Percentiles rank a stretch among this genome's conserved stretches.
Conservation (phyloP, 2,113 vertebrate genomes). For the Serilophus lunatus region DNA sequence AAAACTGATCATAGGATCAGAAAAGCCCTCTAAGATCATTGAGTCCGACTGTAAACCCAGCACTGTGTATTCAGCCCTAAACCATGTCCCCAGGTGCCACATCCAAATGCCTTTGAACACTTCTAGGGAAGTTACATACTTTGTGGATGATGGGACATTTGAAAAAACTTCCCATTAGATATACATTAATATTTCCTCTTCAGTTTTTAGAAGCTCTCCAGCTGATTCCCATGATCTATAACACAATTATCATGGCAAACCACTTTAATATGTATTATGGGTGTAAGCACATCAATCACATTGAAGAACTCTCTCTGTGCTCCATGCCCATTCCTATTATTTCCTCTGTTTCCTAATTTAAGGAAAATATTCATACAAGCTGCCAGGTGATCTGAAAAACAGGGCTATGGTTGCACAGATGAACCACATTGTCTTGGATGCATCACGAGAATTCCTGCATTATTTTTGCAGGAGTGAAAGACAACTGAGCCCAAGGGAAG, state of each 20-base stretch:
- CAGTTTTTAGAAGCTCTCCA: neutral
- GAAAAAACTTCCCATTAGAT: neutral
- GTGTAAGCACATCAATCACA: accelerated
- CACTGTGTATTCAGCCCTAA: neutral
- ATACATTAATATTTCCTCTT: neutral
- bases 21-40: neutral
- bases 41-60: neutral
- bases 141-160: accelerated
- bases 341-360: neutral
- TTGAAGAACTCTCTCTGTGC: neutral
- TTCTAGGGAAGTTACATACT: neutral
- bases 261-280: neutral
- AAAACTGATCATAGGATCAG: neutral
- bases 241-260: neutral
- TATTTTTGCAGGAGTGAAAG: accelerated
- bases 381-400: neutral
- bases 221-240: neutral
- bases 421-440: accelerated
- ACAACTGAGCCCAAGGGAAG: accelerated
- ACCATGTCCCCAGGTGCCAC: neutral
- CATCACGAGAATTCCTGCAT: neutral
- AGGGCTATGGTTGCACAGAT: neutral
- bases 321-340: neutral
- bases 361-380: neutral
- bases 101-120: neutral